Evolutionary conservation across 1,140 invertebrate genomes (phyloP), one percentile per base, ranked within the genome.

Genomic region (Trinorchestia longiramus): DNA sequence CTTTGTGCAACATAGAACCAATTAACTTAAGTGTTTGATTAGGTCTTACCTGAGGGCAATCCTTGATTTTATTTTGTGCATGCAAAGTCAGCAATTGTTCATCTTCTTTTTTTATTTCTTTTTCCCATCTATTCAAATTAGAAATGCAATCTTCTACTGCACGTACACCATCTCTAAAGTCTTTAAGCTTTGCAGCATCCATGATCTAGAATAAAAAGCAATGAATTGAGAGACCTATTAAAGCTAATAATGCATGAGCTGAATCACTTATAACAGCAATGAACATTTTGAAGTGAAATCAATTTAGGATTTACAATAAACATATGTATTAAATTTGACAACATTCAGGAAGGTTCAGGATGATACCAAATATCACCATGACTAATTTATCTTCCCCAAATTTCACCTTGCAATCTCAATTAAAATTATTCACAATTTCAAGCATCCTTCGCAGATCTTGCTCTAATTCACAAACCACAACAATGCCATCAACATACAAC

Each of bases 81-180:
- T 40, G 11, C 11, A 94, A 45, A 28, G 43, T 44, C 44, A 94
- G 40, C 44, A 98, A 97, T 95, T 98, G 98, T 96, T 98, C 97
- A 96, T 99, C 99, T 97, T 98, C 98, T 96, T 97, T 97, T 97
- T 98, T 99, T 97, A 99, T 99, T 97, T 99, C 98, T 95, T 98
- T 97, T 97, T 99, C 98, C 99, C 99, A 99, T 97, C 97, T 98
- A 97, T 98, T 98, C 97, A 99, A 97, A 97, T 99, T 98, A 96
- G 98, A 98, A 96, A 98, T 97, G 97, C 98, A 98, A 96, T 97
- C 98, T 96, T 98, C 97, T 43, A 99, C 97, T 96, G 98, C 98
- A 90, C 98, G 97, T 28, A 98, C 98, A 97, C 99, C 99, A 96
- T 98, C 98, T 92, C 98, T 98, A 62, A 98, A 97, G 97, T 98